phyloP scores from a whole-genome alignment of 2,113 vertebrate species.

The Plestiodon gilberti region DNA sequence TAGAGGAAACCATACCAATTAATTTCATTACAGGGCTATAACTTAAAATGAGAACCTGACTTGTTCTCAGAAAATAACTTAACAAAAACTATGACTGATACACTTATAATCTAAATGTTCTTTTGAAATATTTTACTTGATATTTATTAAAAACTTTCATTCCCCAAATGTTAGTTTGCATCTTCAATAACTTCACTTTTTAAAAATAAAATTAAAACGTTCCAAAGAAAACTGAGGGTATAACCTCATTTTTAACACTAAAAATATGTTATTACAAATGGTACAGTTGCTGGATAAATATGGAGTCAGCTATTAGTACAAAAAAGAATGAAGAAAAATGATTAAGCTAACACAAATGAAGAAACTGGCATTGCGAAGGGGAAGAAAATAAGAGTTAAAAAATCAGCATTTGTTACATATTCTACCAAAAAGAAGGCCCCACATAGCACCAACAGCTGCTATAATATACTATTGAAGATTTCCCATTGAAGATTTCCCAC shows the following conservation, averaged over 20 bases:
- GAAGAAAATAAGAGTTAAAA: conserved; percentile 37
- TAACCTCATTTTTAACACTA: not conserved
- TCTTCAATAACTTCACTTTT: not conserved
- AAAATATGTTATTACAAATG: not conserved
- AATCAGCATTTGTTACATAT: conserved; percentile 48
- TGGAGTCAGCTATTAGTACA: conserved; percentile 63
- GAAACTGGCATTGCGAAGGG: conserved; percentile 44
- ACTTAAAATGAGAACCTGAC: not conserved
- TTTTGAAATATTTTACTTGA: not conserved
- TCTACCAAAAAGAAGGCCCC: conserved; percentile 37
- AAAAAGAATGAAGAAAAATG: conserved; percentile 25
- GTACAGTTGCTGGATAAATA: conserved; percentile 39
- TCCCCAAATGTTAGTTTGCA: not conserved
- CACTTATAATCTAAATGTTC: not conserved
- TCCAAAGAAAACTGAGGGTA: not conserved
- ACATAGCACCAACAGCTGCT: conserved; percentile 51
- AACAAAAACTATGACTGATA: not conserved
- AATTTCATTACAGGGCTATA: not conserved
- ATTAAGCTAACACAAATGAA: conserved; percentile 47
- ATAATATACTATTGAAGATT: conserved; percentile 78
- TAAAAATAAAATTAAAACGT: not conserved
- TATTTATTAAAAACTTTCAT: not conserved
- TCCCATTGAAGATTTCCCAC: conserved; percentile 68
- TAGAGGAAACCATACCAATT: not conserved
- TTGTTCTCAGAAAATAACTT: not conserved